Evolutionary conservation across 2,113 vertebrate genomes (phyloP).

Genomic region (Grus americana): DNA sequence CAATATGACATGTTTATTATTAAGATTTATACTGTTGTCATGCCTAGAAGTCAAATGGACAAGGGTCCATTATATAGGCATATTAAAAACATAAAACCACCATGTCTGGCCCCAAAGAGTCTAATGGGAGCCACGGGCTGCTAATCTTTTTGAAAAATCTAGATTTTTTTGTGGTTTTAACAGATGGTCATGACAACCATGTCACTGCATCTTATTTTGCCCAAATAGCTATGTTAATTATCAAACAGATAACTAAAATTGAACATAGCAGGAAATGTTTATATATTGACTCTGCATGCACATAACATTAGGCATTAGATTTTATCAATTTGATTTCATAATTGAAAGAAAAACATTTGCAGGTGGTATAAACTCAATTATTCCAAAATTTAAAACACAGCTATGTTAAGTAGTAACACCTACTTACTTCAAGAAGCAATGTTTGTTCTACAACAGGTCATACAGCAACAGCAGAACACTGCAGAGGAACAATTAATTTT

Average conservation of each 20-base stretch:
- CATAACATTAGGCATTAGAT: not conserved
- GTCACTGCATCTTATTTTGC: not conserved
- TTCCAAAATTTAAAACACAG: constrained; percentile 11
- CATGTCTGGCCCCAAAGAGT: not conserved
- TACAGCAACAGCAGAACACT: not conserved
- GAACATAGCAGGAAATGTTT: not conserved
- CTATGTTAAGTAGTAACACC: not conserved
- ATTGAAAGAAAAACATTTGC: constrained; percentile 27
- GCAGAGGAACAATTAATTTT: constrained; percentile 46
- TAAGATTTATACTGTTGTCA: not conserved
- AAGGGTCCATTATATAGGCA: not conserved
- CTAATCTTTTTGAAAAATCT: not conserved
- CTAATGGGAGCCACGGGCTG: not conserved
- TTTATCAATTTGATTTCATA: constrained; percentile 43
- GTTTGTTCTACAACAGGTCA: not conserved
- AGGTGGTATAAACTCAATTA: constrained; percentile 16
- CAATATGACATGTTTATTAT: not conserved
- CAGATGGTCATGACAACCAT: not conserved
- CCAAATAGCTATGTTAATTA: not conserved
- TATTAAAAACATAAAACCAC: not conserved
- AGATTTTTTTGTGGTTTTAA: not conserved
- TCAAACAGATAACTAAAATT: not conserved
- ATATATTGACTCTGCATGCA: not conserved
- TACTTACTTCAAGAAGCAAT: constrained; percentile 17
- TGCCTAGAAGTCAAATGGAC: not conserved